Percentiles rank a stretch among this genome's conserved stretches.
Conservation (phyloP, 2,797 vertebrate species). For the Coregonus sp. region DNA sequence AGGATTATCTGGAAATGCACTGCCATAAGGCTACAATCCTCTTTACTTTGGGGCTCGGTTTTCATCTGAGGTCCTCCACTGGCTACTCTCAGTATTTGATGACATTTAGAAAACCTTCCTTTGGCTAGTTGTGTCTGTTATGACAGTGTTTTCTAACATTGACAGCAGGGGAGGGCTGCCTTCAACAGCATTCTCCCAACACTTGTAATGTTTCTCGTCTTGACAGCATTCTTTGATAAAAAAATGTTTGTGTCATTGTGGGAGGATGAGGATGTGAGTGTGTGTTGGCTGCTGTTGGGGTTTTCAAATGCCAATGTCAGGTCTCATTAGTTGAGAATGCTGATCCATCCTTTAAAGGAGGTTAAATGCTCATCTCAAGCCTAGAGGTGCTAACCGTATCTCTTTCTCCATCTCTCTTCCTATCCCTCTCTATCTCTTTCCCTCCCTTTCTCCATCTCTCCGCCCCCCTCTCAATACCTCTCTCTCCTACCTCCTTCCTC, state of each 20-base stretch:
- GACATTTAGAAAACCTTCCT: neutral
- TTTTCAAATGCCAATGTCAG: constrained; percentile 17
- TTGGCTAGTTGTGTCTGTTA: neutral
- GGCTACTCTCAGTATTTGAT: constrained; percentile 16
- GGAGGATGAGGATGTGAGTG: neutral
- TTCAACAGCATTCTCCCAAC: neutral
- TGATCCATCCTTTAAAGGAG: constrained; percentile 42
- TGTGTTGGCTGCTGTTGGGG: constrained; percentile 14
- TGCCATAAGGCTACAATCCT: constrained; percentile 61
- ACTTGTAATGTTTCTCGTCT: neutral
- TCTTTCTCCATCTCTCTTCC: constrained; percentile 8
- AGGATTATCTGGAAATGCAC: constrained; percentile 74
- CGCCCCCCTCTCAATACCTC: neutral
- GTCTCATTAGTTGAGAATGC: constrained; percentile 11
- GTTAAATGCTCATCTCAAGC: constrained; percentile 19
- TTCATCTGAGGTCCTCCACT: constrained; percentile 50
- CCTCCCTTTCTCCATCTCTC: neutral
- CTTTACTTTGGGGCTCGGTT: constrained; percentile 60
- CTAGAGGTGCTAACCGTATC: constrained; percentile 12
- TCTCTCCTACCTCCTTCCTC: constrained; percentile 12
- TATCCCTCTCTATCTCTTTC: neutral
- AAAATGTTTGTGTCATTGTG: neutral
- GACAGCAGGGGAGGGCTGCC: neutral
- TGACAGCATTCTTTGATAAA: too few species aligned
- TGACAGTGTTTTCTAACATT: neutral